Evolutionary conservation across 2,113 vertebrate genomes (phyloP), one percentile per base, ranked within the genome.

Genomic region (Manacus vitellinus): DNA sequence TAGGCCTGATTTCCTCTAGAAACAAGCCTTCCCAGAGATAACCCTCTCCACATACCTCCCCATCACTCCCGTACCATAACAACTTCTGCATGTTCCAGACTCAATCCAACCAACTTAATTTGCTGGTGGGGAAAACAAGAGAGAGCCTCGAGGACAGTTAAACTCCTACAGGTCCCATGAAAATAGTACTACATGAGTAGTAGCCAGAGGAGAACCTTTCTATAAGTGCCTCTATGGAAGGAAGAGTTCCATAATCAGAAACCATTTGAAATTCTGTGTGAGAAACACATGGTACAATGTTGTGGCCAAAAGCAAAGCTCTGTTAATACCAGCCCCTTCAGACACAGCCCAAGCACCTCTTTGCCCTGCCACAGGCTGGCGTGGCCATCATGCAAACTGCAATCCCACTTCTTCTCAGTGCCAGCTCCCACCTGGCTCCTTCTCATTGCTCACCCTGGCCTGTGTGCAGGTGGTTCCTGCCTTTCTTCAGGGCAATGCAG

Each of bases 31-130:
- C 22, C 8, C 15, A 20, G 37, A 47, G 56, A 70, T 4, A 37
- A 0, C 11, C 12, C 25, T 52, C 59, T 54, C 37, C 58, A 23
- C 0, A 1, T 21, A 37, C 17, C 35, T 62, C 19, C 8, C 7
- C 0, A 4, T 52, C 31, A 37, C 4, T 24, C 31, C 21, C 33
- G 16, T 9, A 54, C 24, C 1, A 0, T 66, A 70, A 66, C 24
- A 85, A 44, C 41, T 67, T 61, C 46, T 51, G 63, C 9, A 35
- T 2, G 0, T 87, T 35, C 22, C 41, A 76, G 19, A n/a, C 46
- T 87, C 43, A n/a, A 51, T 30, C 27, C 31, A 81, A 30, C 3
- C 25, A 66, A 66, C 31, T 44, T 23, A 13, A 61, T 54, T 14
- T 54, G 31, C n/a, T 87, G 19, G 23, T 35, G 27, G 22, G 13